Base-by-base conservation (phyloP, 2,888 invertebrate genomes). In the Drosophila robusta region DNA sequence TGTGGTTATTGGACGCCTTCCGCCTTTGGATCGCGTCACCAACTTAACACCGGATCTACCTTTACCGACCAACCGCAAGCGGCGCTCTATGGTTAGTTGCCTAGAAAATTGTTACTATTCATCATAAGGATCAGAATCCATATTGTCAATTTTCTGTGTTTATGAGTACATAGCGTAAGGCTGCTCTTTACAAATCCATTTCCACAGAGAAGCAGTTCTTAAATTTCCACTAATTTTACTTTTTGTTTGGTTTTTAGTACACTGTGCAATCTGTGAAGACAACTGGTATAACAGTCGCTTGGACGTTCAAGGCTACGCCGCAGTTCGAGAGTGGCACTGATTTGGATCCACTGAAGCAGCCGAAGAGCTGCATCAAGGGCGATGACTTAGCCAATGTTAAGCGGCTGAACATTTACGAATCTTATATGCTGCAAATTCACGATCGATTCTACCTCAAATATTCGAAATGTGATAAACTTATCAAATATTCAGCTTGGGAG, bases 361-460 rank as follows among this genome's bases (percentile, higher is more conserved):
- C 96, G 11, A 95, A 95, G 82, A 93, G 93, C 54, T 92, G 93
- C n/a, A 93, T 96, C 1, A 93, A 94, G 89, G 96, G 96, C 58
- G 96, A 97, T 12, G 96, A 97, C 87, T 93, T 98, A 24, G 95
- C 95, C 90, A 95, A 96, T 85, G 93, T 98, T 52, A 96, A 96
- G 91, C 94, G 97, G 72, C 93, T 98, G 71, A 97, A 97, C 90
- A 95, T 97, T 61, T 97, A 97, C 87, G 96, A 97, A 91, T 96
- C 97, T 42, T 96, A 96, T 91, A 97, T 96, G 77, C 93, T 97
- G 78, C 98, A 98, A 93, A 95, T 98, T 45, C 97, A 97, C 58
- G 98, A 98, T 92, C 94, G 97, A 70, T 96, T 96, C 92, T 96
- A 96, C 92, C 95, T 98, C 90, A 95, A 95, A 62, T 94, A 97